Conservation (phyloP, 1,140 invertebrate species). For the Brachionus paranguensis region DNA sequence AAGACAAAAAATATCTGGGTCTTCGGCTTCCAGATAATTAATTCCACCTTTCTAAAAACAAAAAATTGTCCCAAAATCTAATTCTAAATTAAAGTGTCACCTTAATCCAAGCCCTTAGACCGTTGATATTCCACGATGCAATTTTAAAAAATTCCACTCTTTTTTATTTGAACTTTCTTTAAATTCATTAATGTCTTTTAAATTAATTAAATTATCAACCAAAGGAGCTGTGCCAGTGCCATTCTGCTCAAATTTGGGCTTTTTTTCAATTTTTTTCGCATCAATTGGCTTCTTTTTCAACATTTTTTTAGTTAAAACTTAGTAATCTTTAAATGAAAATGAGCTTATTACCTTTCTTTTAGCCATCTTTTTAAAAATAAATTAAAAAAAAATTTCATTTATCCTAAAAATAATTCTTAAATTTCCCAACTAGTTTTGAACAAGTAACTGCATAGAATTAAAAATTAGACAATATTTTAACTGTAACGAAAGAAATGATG, state of each 20-base stretch:
- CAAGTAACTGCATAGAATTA: not conserved
- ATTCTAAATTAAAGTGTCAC: not conserved
- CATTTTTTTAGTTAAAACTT: not conserved
- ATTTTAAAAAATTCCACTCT: constrained; percentile 37
- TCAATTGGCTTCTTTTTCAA: not conserved
- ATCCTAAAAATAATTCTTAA: not conserved
- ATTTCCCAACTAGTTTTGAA: not conserved
- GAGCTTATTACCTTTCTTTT: not conserved
- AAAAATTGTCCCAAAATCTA: not conserved
- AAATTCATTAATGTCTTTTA: not conserved
- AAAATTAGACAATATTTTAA: no score
- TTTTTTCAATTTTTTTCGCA: not conserved
- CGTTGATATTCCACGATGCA: constrained; percentile 92
- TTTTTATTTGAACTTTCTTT: not conserved
- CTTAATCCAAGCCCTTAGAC: constrained; percentile 73
- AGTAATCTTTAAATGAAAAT: not conserved
- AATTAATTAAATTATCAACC: not conserved
- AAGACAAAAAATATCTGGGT: constrained; percentile 84
- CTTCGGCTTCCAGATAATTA: constrained; percentile 69
- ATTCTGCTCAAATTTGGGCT: not conserved
- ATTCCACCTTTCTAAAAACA: constrained; percentile 63
- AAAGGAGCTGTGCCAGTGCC: not conserved
- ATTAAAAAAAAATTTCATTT: not conserved
- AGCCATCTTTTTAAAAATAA: not conserved
- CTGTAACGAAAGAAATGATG: no score